Conservation (phyloP, 2,113 vertebrate genomes). For the Pantherophis guttatus region DNA sequence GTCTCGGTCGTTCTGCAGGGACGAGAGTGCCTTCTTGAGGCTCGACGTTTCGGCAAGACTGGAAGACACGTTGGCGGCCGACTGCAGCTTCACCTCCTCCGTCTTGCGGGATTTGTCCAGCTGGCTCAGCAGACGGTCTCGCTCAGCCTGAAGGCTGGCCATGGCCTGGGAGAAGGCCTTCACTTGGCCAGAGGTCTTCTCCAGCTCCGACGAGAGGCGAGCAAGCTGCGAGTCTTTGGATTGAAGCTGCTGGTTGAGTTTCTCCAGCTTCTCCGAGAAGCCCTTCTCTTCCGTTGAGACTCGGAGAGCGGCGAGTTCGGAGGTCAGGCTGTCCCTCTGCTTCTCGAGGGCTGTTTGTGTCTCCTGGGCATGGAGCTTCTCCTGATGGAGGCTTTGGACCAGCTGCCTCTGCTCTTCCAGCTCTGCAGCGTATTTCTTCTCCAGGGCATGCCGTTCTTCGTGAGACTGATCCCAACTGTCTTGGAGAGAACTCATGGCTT, state of each 20-base stretch:
- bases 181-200: conserved; percentile 70
- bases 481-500: conserved; percentile 90
- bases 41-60: conserved; percentile 78
- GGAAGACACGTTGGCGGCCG: conserved; percentile 27
- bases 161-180: conserved; percentile 71
- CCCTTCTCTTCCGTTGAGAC: conserved; percentile 44
- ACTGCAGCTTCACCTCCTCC: conserved; percentile 61
- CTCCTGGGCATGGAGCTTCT: conserved; percentile 57
- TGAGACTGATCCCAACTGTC: conserved; percentile 81
- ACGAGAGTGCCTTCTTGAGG: conserved; percentile 88
- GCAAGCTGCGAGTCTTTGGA: conserved; percentile 68
- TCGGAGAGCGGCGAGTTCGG: conserved; percentile 52
- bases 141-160: conserved; percentile 72
- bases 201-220: conserved; percentile 67
- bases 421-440: conserved; percentile 57
- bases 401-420: conserved; percentile 52
- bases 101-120: conserved; percentile 49
- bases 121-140: conserved; percentile 63
- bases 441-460: conserved; percentile 65
- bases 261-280: conserved; percentile 50
- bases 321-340: conserved; percentile 42
- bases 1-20: conserved; percentile 89
- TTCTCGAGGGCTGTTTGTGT: conserved; percentile 24
- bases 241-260: conserved; percentile 59
- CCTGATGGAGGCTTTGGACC: conserved; percentile 44